Percentiles rank a stretch among this genome's conserved stretches.
Conservation (phyloP, 2,888 invertebrate species). For the Omphaloscelis lunosa region DNA sequence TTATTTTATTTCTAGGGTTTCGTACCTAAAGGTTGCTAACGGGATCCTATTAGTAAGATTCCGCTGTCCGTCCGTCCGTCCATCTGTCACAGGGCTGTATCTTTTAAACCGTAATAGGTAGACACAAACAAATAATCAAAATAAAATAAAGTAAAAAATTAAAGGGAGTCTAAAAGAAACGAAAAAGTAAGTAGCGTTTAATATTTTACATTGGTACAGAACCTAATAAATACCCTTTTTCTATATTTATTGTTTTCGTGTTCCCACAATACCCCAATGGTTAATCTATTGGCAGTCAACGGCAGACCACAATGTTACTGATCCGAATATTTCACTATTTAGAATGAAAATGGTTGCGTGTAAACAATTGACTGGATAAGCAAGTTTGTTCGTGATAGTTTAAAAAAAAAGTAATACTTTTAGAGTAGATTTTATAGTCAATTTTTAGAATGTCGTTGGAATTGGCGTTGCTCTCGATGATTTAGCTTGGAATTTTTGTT, state of each 20-base stretch:
- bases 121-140: no score
- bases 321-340: slow-evolving; percentile 25
- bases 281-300: slow-evolving; percentile 53
- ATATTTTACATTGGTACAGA: no score
- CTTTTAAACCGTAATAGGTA: no score
- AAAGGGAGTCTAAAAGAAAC: no score
- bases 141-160: no score
- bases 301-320: slow-evolving; percentile 40
- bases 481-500: not conserved
- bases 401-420: slow-evolving; percentile 6
- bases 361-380: slow-evolving; percentile 26
- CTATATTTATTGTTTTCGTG: slow-evolving; percentile 19
- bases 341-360: slow-evolving; percentile 36
- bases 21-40: no score
- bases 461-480: not conserved
- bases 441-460: not conserved
- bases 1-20: not conserved
- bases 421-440: not conserved
- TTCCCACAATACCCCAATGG: slow-evolving; percentile 24
- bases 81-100: no score
- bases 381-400: slow-evolving; percentile 14
- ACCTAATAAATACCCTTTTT: not conserved
- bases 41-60: no score
- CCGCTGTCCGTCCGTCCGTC: no score
- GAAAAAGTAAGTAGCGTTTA: no score